Evolutionary conservation across 2,797 vertebrate genomes (phyloP), one percentile per base, ranked within the genome.

Genomic region (Pteronotus mesoamericanus): DNA sequence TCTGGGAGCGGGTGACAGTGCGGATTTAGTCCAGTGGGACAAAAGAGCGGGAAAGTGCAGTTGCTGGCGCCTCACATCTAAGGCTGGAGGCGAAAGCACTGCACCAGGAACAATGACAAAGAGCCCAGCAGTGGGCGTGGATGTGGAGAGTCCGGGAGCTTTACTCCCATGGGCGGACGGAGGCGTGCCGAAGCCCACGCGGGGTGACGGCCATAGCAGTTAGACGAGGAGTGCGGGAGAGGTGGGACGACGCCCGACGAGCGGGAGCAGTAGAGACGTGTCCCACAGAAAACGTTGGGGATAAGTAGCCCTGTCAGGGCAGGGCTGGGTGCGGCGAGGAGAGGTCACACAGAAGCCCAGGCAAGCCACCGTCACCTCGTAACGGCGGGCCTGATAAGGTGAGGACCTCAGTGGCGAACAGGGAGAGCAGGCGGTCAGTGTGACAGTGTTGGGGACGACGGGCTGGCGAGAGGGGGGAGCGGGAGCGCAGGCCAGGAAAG

Each of bases 31-130:
- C 34, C 2, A 0, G 19, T 0, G 15, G 42, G 69, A 15, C 11
- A 5, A 14, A 8, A 22, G 34, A 22, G 3, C 5, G 32, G 21
- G 37, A 22, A 24, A 37, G 57, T 44, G 2, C 14, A 34, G 57
- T 37, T 0, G 4, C n/a, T 2, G n/a, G 53, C 1, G 1, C 18
- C 74, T 1, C 0, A 3, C 21, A 26, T 59, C 26, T 18, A 21
- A 7, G 26, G 11, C 34, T 39, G 12, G 19, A 44, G 53, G n/a
- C 11, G 51, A 53, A 18, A 11, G 4, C 24, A 4, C 12, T 19
- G 11, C 1, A 24, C 32, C 0, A 26, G 29, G 34, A 46, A 18
- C 29, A 16, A 22, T 46, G 1, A 32, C 12, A 51, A 16, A 29
- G 12, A 22, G 16, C 42, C 61, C 3, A 24, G 55, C 44, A 16